phyloP scores from a whole-genome alignment of 2,113 vertebrate genomes.

The Shinisaurus crocodilurus region DNA sequence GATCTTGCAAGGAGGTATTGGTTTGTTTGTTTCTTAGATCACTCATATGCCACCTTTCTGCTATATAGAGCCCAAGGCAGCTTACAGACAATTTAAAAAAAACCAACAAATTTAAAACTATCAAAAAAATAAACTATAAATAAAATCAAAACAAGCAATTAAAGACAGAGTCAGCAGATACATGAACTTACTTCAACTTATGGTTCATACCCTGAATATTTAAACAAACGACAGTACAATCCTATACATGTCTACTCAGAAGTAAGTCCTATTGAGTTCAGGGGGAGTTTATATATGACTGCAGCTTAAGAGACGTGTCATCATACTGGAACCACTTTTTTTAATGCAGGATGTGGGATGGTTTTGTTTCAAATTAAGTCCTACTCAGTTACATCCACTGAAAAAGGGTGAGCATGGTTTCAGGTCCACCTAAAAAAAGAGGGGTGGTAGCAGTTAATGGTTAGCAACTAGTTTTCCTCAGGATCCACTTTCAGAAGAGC shows the following conservation, averaged over 20 bases:
- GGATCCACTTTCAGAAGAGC: not conserved
- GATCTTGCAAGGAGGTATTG: not conserved
- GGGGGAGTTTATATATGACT: no score
- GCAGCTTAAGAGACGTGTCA: no score
- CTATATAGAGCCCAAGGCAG: not conserved
- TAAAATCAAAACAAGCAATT: no score
- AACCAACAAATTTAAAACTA: no score
- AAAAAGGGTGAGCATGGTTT: not conserved
- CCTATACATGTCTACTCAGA: no score
- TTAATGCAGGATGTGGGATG: not conserved
- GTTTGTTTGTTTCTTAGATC: not conserved
- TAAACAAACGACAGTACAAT: not conserved
- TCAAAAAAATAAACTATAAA: no score
- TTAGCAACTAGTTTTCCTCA: not conserved
- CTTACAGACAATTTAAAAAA: no score
- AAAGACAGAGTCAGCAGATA: not conserved
- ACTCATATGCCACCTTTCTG: not conserved
- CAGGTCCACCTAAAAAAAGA: not conserved
- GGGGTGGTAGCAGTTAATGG: not conserved
- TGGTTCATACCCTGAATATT: not conserved
- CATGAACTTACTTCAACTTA: not conserved
- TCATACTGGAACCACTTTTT: no score
- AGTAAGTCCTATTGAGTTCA: not conserved
- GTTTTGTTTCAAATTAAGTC: not conserved
- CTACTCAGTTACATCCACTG: not conserved